Evolutionary conservation across 2,113 vertebrate genomes (phyloP), one percentile per base, ranked within the genome.

Genomic region (Leucoraja erinaceus): DNA sequence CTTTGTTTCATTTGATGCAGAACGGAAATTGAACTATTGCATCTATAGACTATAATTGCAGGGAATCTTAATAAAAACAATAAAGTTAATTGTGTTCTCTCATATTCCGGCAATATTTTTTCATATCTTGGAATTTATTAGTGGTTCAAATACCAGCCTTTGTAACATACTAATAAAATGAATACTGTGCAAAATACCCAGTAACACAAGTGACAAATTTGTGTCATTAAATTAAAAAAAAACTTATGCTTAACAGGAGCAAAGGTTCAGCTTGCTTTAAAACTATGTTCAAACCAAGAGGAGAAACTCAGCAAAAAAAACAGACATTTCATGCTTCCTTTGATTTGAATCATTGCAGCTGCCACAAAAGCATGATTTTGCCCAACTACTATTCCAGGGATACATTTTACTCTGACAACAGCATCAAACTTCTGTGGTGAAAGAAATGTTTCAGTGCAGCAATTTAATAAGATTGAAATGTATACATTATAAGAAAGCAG

Each of bases 401-500:
- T 54, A 54, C 90, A 72, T 91, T 88, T 63, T 91, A 74, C 68
- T 91, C 33, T 91, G 90, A 72, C 90, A 91, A 31, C 88, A 90
- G 72, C 22, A 47, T 70, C 66, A 91, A 91, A 72, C 63, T 61
- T 90, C 90, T 91, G 31, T 72, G 90, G 90, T 72, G 38, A 70
- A 91, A 54, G 20, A 91, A 91, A 91, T 22, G 12, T 74, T 91
- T 74, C 90, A 91, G 18, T 91, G 33, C 68, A 47, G 68, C 22
- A 47, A 54, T 38, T 47, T 91, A 72, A 47, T 38, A 38, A 70
- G 20, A 16, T 25, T 91, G 90, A 54, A 90, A 72, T 54, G 33
- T 91, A 74, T 38, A 72, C 9, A 72, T 72, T 54, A 72, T 54
- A 90, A 79, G 61, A 91, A 72, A 70, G 68, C 18, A 91, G 33